These are phyloP conservation scores for Agrypnia vestita DNA, from an alignment of 1,140 invertebrate genomes.

Conservation along the genomic window DNA sequence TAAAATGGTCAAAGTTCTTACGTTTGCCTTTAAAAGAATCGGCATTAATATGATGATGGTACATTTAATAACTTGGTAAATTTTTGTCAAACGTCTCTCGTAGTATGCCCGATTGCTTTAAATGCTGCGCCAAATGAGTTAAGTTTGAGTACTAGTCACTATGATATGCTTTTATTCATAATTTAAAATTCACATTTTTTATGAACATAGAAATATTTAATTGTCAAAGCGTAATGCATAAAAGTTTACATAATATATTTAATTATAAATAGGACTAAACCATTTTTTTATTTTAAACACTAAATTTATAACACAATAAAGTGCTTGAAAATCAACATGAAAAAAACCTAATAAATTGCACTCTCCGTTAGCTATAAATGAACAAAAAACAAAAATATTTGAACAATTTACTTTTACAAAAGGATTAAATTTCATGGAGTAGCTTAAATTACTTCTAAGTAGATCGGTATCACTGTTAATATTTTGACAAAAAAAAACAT, in stretches of 20 bases:
- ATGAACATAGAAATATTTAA: not conserved
- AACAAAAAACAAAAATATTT: no score
- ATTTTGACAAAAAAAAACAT: slow-evolving; percentile 25
- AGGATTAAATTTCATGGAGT: no score
- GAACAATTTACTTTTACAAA: no score
- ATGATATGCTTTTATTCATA: slow-evolving; percentile 22
- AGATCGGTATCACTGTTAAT: no score
- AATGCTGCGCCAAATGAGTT: no score
- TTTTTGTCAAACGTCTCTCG: no score
- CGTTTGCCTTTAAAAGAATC: no score
- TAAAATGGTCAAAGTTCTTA: no score
- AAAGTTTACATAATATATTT: not conserved
- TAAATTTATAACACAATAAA: not conserved
- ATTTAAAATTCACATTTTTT: not conserved
- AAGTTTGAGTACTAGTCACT: not conserved
- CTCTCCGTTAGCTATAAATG: not conserved
- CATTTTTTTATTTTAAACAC: not conserved
- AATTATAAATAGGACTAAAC: not conserved
- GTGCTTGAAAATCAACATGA: not conserved
- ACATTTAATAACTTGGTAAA: no score
- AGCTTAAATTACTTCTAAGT: no score
- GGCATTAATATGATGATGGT: no score
- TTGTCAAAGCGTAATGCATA: slow-evolving; percentile 17
- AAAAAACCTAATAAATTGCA: not conserved
- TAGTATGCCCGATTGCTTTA: no score